phyloP scores from a whole-genome alignment of 2,113 vertebrate species.

The Tychaedon coryphoeus region DNA sequence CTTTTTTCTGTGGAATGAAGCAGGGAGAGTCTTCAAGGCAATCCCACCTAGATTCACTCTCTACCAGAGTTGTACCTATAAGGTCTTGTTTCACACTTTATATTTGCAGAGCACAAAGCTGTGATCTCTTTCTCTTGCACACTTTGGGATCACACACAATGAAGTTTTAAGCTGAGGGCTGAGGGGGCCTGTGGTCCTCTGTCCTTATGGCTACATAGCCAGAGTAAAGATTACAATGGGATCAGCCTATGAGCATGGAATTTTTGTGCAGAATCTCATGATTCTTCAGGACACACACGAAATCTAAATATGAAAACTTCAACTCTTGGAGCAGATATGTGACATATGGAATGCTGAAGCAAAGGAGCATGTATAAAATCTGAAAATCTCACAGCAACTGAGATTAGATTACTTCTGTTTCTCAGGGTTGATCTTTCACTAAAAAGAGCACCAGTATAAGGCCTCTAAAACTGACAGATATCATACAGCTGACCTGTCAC shows the following conservation, averaged over 20 bases:
- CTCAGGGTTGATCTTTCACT: background rate
- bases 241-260: background rate
- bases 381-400: background rate
- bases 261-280: background rate
- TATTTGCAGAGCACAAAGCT: background rate
- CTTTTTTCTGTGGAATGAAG: background rate
- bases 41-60: background rate
- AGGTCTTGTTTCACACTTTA: background rate
- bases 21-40: background rate
- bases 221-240: background rate
- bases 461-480: background rate
- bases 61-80: background rate
- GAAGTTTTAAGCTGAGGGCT: background rate
- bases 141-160: background rate
- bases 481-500: background rate
- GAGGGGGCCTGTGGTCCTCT: background rate
- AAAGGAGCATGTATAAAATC: background rate
- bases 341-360: background rate
- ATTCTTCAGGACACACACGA: fast-evolving
- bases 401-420: background rate
- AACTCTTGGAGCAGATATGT: background rate
- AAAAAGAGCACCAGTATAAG: background rate
- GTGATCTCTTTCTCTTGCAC: background rate
- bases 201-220: background rate
- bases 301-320: background rate